phyloP scores from a whole-genome alignment of 1,140 invertebrate genomes.

The Polypedilum vanderplanki region DNA sequence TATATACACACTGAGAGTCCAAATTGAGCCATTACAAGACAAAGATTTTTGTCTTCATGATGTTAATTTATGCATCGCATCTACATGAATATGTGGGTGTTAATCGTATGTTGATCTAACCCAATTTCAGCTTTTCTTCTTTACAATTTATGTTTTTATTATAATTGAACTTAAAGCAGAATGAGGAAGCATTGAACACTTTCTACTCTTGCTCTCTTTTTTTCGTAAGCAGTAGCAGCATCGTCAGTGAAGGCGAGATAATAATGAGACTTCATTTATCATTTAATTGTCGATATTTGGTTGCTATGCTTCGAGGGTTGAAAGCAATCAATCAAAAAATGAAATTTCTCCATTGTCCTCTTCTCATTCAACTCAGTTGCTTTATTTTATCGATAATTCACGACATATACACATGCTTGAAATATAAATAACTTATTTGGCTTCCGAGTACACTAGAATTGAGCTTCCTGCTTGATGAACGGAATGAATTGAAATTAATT shows the following conservation, averaged over 20 bases:
- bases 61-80: no score
- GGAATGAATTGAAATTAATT: no score
- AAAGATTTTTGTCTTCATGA: background rate
- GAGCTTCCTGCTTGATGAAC: no score
- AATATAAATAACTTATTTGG: no score
- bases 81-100: background rate
- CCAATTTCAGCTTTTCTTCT: background rate
- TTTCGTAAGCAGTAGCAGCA: background rate
- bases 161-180: background rate
- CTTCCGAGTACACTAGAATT: no score
- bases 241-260: background rate
- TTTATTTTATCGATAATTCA: no score
- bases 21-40: conserved; percentile 13
- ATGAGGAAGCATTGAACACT: background rate
- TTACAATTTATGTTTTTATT: background rate
- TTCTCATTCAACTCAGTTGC: no score
- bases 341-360: no score
- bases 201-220: no score
- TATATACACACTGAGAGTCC: background rate
- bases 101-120: conserved; percentile 8
- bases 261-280: background rate
- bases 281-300: background rate
- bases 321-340: background rate
- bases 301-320: background rate
- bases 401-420: no score